Conservation (phyloP, 2,113 vertebrate species). For the Myotis brandtii region DNA sequence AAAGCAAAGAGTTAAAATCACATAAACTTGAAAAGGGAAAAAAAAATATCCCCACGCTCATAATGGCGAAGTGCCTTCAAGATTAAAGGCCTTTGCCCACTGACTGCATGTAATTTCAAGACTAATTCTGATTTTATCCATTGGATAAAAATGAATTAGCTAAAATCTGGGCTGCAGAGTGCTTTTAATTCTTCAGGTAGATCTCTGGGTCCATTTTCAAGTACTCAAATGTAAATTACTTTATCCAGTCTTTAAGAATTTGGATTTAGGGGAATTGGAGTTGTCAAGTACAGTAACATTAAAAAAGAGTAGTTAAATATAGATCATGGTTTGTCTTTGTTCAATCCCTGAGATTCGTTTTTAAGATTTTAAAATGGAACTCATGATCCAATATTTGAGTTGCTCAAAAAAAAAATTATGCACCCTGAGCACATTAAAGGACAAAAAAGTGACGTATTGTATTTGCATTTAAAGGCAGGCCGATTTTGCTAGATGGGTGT, state of each 20-base stretch:
- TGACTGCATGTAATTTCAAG: conserved; percentile 82
- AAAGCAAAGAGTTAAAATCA: conserved; percentile 68
- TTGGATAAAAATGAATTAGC: conserved; percentile 85
- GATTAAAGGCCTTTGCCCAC: conserved; percentile 67
- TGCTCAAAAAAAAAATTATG: neutral
- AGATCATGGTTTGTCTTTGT: neutral
- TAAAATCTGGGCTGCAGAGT: conserved; percentile 78
- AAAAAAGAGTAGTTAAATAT: conserved; percentile 32
- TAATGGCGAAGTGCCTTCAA: conserved; percentile 68
- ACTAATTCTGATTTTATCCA: conserved; percentile 85
- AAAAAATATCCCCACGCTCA: neutral
- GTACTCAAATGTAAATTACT: conserved; percentile 83
- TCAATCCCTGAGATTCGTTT: conserved; percentile 33
- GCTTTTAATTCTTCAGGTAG: conserved; percentile 77
- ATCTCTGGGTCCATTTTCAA: conserved; percentile 77
- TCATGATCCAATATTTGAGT: conserved; percentile 54
- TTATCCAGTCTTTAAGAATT: conserved; percentile 84
- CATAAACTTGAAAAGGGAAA: conserved; percentile 45
- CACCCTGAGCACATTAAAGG: neutral
- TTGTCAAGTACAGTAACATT: conserved; percentile 77
- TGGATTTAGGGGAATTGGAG: conserved; percentile 81
- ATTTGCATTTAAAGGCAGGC: neutral
- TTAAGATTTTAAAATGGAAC: conserved; percentile 19
- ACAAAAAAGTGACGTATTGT: accelerated
- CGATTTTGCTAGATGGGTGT: neutral